Base-by-base conservation (phyloP, 2,797 vertebrate genomes). In the Sebastes cheni region DNA sequence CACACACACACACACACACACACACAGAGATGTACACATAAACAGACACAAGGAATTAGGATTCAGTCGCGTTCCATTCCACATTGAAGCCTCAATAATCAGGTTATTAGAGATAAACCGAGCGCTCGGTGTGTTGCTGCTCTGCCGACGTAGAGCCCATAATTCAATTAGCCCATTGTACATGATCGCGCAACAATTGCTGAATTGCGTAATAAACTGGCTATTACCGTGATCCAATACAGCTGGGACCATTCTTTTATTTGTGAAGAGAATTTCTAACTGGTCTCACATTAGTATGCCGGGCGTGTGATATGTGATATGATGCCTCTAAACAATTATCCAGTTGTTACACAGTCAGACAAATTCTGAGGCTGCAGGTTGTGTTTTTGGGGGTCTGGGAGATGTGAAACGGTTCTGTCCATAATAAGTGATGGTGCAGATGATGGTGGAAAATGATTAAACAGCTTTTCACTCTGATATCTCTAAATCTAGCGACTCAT, bases 101-200 rank as follows among this genome's bases (percentile, higher is more conserved):
- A 88, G 86, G 87, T 92, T 84, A 91, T 94, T 91, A 88, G 82
- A 81, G 85, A 92, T 87, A 75, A 93, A 89, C 64, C 22, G 75
- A 83, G 82, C 86, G 60, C 86, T 82, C 3, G 6, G 55, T 79
- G 79, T 79, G 60, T 66, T 78, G 75, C 67, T 73, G 68, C 64
- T 62, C 77, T 72, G 66, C 20, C 16, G 68, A 82, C 58, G 74
- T 29, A 55, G 42, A 79, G 73, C 73, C 70, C 66, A 32, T 92
- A 77, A 94, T 94, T 93, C 69, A 91, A 93, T 95, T 88, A 88
- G 39, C 55, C 29, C 8, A 30, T 46, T 71, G 54, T 71, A 60
- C 58, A 85, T 75, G 34, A 86, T 75, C 32, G 36, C 67, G 67
- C 68, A 52, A 68, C 73, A 77, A 66, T 76, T 32, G 64, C 74